Evolutionary conservation across 2,113 vertebrate genomes (phyloP).

Genomic region (Chaetodon trifascialis): DNA sequence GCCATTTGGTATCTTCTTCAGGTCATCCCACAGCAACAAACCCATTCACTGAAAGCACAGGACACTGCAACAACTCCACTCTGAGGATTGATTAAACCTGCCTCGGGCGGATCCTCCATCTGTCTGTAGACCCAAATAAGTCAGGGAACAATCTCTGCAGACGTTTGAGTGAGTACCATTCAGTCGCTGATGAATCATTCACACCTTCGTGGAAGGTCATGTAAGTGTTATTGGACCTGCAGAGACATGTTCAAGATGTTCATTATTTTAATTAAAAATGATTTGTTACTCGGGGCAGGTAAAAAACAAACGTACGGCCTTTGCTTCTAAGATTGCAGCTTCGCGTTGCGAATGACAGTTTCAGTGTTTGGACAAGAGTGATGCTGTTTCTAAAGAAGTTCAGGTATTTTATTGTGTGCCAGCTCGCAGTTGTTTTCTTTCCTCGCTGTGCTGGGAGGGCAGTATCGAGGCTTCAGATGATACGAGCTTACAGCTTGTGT

Average conservation of each 20-base stretch:
- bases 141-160: slow-evolving; percentile 26
- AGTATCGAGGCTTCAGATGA: not conserved
- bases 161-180: not conserved
- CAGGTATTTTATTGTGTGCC: not conserved
- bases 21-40: not conserved
- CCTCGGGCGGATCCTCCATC: slow-evolving; percentile 12
- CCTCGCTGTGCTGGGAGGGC: not conserved
- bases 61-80: not conserved
- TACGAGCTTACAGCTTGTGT: not conserved
- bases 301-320: not conserved
- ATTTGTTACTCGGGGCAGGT: not conserved
- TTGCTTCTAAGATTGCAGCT: not conserved
- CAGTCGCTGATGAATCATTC: not conserved
- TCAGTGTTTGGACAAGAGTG: not conserved
- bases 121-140: slow-evolving; percentile 24
- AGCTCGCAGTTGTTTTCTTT: not conserved
- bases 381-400: too few species aligned
- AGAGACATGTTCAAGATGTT: not conserved
- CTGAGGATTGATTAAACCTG: slow-evolving; percentile 18
- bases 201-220: not conserved
- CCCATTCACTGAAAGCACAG: not conserved
- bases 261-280: not conserved
- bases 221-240: not conserved
- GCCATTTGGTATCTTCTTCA: not conserved
- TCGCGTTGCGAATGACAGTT: not conserved